Evolutionary conservation across 2,797 vertebrate genomes (phyloP), one percentile per base, ranked within the genome.

Genomic region (Sarcoramphus papa): DNA sequence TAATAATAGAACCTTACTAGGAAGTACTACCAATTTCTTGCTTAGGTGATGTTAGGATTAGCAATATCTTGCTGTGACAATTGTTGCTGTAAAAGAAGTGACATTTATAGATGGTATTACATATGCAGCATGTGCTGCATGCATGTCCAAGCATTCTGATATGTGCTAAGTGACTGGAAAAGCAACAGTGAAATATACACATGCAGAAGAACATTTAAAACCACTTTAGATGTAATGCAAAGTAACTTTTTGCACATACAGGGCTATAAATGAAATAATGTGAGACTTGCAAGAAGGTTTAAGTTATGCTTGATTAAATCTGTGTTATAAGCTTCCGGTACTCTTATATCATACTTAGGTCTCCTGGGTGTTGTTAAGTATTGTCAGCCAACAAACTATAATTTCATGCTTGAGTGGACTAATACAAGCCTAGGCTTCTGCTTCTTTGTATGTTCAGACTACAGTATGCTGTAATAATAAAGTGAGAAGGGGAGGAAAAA

Each of bases 31-130:
- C 33, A 57, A 78, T 85, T 91, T 85, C 82, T 94, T 95, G 88
- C 68, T 93, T 94, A 96, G 78, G 69, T 97, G 90, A 92, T 88
- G 63, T 87, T 97, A 96, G 95, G 96, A 96, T 97, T 95, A 95
- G 73, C 53, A 90, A 8, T 51, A 86, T 88, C 87, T 89, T 86
- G 75, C 90, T 95, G 89, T 95, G 93, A 95, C 85, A 97, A 92
- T 82, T 94, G 91, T 70, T n/a, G 82, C 94, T 95, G 60, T 88
- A 93, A 96, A 74, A 92, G 62, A 48, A 72, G 48, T 91, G 41
- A 50, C 77, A 88, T 96, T 94, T 96, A 89, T 73, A 93, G 91
- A 65, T 35, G 30, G 22, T 40, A 73, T 75, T 94, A 84, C 41
- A 77, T 80, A 60, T 89, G 86, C 72, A 68, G 69, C 64, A 59